A percentile compares a stretch with the other conserved stretches of the same genome.
These are phyloP conservation scores for Chloroceryle inda DNA, from an alignment of 2,797 vertebrate genomes.

Conservation along the genomic window DNA sequence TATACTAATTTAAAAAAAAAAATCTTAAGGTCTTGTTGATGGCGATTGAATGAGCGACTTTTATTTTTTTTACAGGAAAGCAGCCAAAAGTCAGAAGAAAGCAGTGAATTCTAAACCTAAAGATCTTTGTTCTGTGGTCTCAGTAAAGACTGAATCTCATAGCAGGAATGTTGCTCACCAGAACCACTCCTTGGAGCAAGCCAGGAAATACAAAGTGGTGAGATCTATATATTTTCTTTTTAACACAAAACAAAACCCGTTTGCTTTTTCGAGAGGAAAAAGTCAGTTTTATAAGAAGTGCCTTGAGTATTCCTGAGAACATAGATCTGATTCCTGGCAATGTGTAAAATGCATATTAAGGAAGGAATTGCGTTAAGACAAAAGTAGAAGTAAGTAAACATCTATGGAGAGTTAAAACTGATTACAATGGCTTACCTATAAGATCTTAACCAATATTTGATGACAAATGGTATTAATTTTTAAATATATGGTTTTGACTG, in stretches of 20 bases:
- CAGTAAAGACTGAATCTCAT: constrained; percentile 59
- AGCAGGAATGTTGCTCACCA: constrained; percentile 3
- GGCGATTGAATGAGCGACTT: background rate
- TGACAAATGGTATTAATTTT: background rate
- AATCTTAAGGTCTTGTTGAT: background rate
- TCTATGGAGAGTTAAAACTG: background rate
- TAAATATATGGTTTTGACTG: background rate
- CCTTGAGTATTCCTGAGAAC: background rate
- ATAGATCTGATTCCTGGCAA: background rate
- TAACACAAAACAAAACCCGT: background rate
- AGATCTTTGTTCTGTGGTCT: constrained; percentile 55
- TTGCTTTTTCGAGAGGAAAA: background rate
- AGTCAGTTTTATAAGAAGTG: background rate
- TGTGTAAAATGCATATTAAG: background rate
- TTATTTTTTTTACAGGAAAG: constrained; percentile 84
- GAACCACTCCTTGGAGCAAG: constrained; percentile 58
- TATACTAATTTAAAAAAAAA: background rate
- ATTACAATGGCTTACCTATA: background rate
- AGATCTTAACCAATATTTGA: background rate
- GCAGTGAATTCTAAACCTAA: constrained; percentile 73
- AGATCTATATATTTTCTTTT: background rate
- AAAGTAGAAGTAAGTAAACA: background rate
- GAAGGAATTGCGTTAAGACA: background rate
- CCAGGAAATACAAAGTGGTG: constrained; percentile 80
- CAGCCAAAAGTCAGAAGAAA: constrained; percentile 88